Evolutionary conservation across 2,113 vertebrate species (phyloP).

Genomic region (Silurus meridionalis): DNA sequence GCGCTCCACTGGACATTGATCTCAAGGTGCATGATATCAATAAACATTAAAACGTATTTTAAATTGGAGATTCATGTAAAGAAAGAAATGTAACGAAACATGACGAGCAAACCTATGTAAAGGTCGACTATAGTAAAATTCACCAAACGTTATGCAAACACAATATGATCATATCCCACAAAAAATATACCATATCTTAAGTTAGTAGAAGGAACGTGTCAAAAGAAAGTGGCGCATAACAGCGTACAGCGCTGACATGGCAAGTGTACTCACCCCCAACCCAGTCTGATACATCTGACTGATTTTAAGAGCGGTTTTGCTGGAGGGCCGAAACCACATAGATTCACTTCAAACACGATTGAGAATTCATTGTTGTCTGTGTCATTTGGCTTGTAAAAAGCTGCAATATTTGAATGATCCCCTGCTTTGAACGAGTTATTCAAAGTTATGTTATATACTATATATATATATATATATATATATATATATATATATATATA

Average conservation of each 20-base stretch:
- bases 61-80: constrained; percentile 57
- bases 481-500: background rate
- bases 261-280: constrained; percentile 67
- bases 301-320: constrained; percentile 67
- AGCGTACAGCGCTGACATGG: constrained; percentile 44
- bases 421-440: constrained; percentile 92
- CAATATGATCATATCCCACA: constrained; percentile 45
- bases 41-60: constrained; percentile 78
- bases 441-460: constrained; percentile 77
- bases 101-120: constrained; percentile 5
- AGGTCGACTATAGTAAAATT: constrained; percentile 25
- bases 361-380: constrained; percentile 80
- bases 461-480: background rate
- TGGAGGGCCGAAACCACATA: constrained; percentile 70
- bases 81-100: constrained; percentile 26
- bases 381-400: constrained; percentile 89
- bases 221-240: constrained; percentile 43
- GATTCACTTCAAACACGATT: constrained; percentile 69
- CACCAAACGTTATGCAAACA: constrained; percentile 38
- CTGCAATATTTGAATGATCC: constrained; percentile 88
- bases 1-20: constrained; percentile 79
- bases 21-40: constrained; percentile 77
- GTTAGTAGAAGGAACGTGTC: constrained; percentile 57
- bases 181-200: constrained; percentile 58
- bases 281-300: constrained; percentile 69